A percentile compares a stretch with the other conserved stretches of the same genome.
Evolutionary conservation across 2,113 vertebrate genomes (phyloP).

Genomic region (Thomomys bottae): DNA sequence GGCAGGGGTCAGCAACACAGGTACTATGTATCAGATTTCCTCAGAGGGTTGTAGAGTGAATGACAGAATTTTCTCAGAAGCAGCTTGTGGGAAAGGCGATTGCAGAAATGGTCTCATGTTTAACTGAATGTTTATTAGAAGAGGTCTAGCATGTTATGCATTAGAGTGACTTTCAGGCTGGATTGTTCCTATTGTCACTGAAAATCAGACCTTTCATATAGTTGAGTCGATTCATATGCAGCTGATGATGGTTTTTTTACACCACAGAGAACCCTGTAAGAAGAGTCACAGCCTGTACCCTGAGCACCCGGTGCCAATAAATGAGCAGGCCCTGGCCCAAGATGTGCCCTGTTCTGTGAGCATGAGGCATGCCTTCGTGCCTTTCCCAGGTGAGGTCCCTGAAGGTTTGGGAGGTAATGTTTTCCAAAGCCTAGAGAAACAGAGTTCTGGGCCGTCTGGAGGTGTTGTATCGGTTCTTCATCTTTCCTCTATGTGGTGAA

Average conservation of each 20-base stretch:
- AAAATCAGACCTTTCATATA: conserved; percentile 2
- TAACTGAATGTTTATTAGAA: conserved; percentile 50
- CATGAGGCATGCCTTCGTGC: conserved; percentile 96
- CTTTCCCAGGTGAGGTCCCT: conserved; percentile 91
- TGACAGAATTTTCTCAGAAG: conserved; percentile 27
- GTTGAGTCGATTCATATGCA: conserved; percentile 18
- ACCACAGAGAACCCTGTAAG: conserved; percentile 78
- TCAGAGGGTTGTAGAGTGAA: conserved; percentile 24
- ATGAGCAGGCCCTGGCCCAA: conserved; percentile 78
- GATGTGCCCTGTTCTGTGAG: conserved; percentile 92
- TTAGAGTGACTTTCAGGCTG: conserved; percentile 29
- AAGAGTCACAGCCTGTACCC: conserved; percentile 29
- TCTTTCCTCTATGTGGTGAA: not conserved
- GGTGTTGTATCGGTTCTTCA: not conserved
- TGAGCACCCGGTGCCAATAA: conserved; percentile 34
- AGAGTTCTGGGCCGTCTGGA: not conserved
- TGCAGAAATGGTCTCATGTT: conserved; percentile 21
- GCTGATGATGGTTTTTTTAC: conserved; percentile 49
- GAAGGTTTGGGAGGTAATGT: not conserved
- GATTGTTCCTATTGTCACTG: not conserved
- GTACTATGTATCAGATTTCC: not conserved
- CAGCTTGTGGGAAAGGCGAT: not conserved
- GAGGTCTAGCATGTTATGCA: not conserved
- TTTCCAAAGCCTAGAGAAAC: conserved; percentile 31
- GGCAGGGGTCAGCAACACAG: not conserved